Evolutionary conservation across 1,140 invertebrate species (phyloP), one percentile per base, ranked within the genome.

Genomic region (Cheumatopsyche charites): DNA sequence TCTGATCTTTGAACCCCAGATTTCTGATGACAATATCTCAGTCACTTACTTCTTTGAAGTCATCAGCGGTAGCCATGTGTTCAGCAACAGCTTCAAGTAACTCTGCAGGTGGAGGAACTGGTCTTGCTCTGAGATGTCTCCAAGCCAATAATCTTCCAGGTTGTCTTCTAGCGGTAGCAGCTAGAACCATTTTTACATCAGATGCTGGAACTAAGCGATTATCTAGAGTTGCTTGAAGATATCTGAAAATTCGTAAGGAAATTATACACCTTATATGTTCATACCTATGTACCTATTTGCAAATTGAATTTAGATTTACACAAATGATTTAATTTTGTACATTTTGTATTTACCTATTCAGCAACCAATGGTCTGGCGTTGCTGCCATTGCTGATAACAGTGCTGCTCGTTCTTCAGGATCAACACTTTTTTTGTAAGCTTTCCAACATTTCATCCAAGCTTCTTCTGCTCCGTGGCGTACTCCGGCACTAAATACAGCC

Each of bases 361-460:
- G 78, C 12, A 92, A 80, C 90, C 90, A 92, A 4, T 89, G 88
- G 82, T 93, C 91, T 5, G 85, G 85, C 0, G 90, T 88, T 1
- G 87, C 83, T 0, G 90, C 90, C n/a, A 94, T 80, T 3, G 92
- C 90, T 76, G 87, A 86, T 0, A 93, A 81, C 71, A 93, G 84
- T 7, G 91, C 80, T 74, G 84, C 85, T 68, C 88, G 87, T 77
- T 94, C 91, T 74, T 87, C 91, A 0, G 90, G 86, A 29, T 90
- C 83, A 61, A 83, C 84, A n/a, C 89, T 88, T 19, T 85, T 86
- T 69, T 89, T 87, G 78, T 91, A 94, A 47, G 85, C 84, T 12
- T 88, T 79, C 89, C 91, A 94, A 73, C 90, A 92, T 78, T 89
- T 86, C 47, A 89, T 85, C 93, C 93, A 95, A 77, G 92, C 92